Percentiles rank a stretch among this genome's conserved stretches.
These are phyloP conservation scores for Mya arenaria DNA, from an alignment of 1,140 invertebrate genomes.

Conservation along the genomic window DNA sequence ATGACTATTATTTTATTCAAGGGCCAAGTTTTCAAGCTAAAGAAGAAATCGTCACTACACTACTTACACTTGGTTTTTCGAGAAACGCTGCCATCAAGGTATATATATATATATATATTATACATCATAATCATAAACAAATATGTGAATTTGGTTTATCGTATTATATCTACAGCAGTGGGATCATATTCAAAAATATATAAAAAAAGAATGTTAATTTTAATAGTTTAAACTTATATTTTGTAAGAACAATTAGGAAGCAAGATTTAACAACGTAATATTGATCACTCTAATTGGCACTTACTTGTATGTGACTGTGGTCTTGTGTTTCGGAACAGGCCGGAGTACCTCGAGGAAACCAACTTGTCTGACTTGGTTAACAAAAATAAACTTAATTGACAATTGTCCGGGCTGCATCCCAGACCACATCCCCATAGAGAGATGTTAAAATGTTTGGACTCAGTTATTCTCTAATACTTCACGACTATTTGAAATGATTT, in stretches of 20 bases:
- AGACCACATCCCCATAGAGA: too few species aligned
- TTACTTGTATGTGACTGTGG: too few species aligned
- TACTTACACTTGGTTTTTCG: constrained; percentile 46
- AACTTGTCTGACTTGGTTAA: too few species aligned
- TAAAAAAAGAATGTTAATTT: neutral
- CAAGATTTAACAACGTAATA: neutral
- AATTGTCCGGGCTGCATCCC: too few species aligned
- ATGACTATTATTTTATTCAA: too few species aligned
- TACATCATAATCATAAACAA: neutral
- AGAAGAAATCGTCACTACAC: constrained; percentile 36
- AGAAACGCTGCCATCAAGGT: constrained; percentile 56
- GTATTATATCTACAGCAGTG: neutral
- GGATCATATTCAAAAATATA: neutral
- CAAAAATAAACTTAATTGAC: too few species aligned
- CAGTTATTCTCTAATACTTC: too few species aligned
- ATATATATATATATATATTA: neutral
- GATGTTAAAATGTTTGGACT: too few species aligned
- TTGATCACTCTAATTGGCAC: neutral
- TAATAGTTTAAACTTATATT: neutral
- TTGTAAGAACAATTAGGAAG: neutral
- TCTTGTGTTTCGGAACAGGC: too few species aligned
- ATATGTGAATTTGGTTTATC: neutral
- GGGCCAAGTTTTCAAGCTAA: constrained; percentile 30
- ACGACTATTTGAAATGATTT: too few species aligned
- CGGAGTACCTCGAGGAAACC: too few species aligned